Conservation (phyloP, 2,888 invertebrate genomes). For the Caenorhabditis wallacei region DNA sequence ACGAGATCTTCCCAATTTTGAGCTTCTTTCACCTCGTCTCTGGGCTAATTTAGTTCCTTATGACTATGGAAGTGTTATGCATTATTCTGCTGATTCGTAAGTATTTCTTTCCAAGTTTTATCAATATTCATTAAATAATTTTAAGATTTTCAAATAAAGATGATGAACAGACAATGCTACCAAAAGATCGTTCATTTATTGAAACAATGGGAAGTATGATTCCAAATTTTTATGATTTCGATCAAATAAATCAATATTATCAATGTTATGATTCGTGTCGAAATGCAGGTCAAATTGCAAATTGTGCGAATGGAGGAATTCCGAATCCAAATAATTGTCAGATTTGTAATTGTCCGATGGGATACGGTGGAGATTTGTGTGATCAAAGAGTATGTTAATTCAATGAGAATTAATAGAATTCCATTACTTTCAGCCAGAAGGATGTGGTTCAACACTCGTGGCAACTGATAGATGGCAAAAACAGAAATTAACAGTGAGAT, state of each 20-base stretch:
- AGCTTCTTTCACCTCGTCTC: slow-evolving; percentile 57
- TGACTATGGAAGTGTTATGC: slow-evolving; percentile 69
- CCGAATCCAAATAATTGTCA: slow-evolving; percentile 69
- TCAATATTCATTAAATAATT: background rate
- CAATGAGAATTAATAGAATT: background rate
- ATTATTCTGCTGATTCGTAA: slow-evolving; percentile 67
- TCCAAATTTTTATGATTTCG: slow-evolving; percentile 67
- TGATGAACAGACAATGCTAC: slow-evolving; percentile 61
- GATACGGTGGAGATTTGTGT: slow-evolving; percentile 68
- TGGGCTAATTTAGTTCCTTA: slow-evolving; percentile 66
- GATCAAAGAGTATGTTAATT: slow-evolving; percentile 59
- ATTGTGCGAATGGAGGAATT: slow-evolving; percentile 67
- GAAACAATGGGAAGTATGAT: slow-evolving; percentile 69
- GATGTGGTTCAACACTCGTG: slow-evolving; percentile 52
- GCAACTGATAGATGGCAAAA: slow-evolving; percentile 58
- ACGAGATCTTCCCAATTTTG: slow-evolving; percentile 64
- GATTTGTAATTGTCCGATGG: slow-evolving; percentile 66
- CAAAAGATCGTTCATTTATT: slow-evolving; percentile 56
- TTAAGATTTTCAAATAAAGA: slow-evolving; percentile 64
- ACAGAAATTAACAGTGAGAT: slow-evolving; percentile 53
- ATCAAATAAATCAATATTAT: slow-evolving; percentile 68
- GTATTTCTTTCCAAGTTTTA: background rate
- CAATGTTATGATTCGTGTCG: slow-evolving; percentile 54
- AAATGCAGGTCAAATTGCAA: slow-evolving; percentile 26
- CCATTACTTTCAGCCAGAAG: slow-evolving; percentile 52